phyloP scores from a whole-genome alignment of 1,140 invertebrate species.

The Bombus huntii region DNA sequence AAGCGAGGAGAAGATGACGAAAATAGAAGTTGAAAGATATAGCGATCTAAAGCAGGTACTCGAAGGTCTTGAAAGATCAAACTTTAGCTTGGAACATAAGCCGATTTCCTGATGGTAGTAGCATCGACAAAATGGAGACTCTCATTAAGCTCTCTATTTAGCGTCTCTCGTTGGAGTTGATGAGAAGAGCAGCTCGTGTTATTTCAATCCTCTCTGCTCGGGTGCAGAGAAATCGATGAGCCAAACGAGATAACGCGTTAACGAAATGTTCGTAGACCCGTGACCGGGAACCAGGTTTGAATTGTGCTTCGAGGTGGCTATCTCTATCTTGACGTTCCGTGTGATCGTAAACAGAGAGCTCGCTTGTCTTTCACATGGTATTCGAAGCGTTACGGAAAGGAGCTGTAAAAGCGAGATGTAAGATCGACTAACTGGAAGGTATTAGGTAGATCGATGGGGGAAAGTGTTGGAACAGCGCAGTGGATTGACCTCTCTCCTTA shows the following conservation, averaged over 20 bases:
- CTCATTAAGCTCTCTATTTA: slow-evolving; percentile 20
- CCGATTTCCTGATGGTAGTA: not conserved
- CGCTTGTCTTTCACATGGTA: slow-evolving; percentile 37
- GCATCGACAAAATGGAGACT: not conserved
- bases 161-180: not conserved
- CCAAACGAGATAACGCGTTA: slow-evolving; percentile 52
- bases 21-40: not conserved
- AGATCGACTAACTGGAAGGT: slow-evolving; percentile 47
- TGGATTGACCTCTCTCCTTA: not conserved
- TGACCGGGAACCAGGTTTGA: slow-evolving; percentile 4
- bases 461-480: slow-evolving; percentile 48
- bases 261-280: slow-evolving; percentile 31
- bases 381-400: slow-evolving; percentile 49
- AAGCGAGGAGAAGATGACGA: no score
- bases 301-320: slow-evolving; percentile 27
- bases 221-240: slow-evolving; percentile 35
- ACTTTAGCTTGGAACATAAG: not conserved
- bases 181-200: not conserved
- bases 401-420: slow-evolving; percentile 26
- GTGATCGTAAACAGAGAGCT: slow-evolving; percentile 55
- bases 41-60: not conserved
- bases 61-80: not conserved
- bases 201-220: slow-evolving; percentile 15
- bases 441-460: slow-evolving; percentile 63
- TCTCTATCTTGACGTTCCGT: slow-evolving; percentile 45